phyloP scores from a whole-genome alignment of 2,797 vertebrate species.

The Dryobates pubescens region DNA sequence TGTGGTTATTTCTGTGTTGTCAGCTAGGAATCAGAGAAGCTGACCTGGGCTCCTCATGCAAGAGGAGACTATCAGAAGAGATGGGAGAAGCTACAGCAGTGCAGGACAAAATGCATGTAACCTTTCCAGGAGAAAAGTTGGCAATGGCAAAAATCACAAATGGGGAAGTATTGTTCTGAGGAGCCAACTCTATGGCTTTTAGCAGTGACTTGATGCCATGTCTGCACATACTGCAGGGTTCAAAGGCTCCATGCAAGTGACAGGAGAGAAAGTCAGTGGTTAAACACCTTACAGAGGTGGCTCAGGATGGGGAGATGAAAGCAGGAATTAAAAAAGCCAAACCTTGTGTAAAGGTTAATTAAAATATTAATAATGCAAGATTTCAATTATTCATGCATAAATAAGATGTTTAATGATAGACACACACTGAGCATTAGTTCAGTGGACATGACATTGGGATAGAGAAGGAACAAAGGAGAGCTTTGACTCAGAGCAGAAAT shows the following conservation, averaged over 20 bases:
- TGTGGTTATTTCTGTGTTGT: not conserved
- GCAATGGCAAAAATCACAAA: not conserved
- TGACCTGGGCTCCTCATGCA: rapidly evolving
- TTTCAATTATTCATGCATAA: constrained; percentile 37
- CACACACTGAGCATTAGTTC: not conserved
- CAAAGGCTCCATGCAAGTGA: not conserved
- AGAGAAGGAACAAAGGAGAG: not conserved
- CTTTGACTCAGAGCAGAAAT: not conserved
- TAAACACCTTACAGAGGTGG: not conserved
- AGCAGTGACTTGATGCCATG: not conserved
- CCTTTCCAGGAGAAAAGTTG: not conserved
- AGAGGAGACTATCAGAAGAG: not conserved
- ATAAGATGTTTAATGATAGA: not conserved
- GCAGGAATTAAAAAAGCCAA: not conserved
- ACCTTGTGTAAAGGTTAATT: constrained; percentile 23
- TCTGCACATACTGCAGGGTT: not conserved
- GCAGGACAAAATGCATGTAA: not conserved
- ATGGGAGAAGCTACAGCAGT: not conserved
- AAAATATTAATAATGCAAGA: constrained; percentile 51
- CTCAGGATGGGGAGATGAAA: not conserved
- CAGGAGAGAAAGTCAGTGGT: not conserved
- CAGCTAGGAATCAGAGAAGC: not conserved
- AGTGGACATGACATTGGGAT: not conserved
- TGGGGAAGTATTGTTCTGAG: not conserved
- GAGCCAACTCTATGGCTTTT: not conserved